phyloP scores from a whole-genome alignment of 1,140 invertebrate species.

The Trichonephila clavipes region DNA sequence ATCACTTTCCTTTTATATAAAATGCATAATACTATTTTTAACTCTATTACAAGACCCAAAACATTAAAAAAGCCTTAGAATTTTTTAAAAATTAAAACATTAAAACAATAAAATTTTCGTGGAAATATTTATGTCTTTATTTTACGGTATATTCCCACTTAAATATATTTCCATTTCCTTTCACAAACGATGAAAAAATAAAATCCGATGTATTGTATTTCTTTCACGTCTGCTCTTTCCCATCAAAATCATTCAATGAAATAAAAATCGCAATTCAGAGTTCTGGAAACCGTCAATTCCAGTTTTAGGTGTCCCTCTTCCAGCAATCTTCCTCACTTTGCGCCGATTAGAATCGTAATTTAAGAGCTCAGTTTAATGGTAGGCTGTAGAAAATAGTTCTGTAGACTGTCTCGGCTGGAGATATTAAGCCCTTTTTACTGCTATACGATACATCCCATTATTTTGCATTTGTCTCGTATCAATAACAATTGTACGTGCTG shows the following conservation, averaged over 20 bases:
- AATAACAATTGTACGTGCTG: not conserved
- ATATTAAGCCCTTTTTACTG: not conserved
- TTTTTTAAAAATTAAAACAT: too few species aligned
- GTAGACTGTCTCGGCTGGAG: not conserved
- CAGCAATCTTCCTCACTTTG: not conserved
- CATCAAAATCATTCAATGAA: not conserved
- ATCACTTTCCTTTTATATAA: too few species aligned
- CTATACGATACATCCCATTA: not conserved
- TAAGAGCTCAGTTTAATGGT: constrained; percentile 15
- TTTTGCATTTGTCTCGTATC: constrained; percentile 11
- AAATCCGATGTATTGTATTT: not conserved
- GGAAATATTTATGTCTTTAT: too few species aligned
- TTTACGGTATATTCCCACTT: too few species aligned
- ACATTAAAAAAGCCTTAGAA: too few species aligned
- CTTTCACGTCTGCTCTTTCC: not conserved
- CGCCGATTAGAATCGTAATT: constrained; percentile 30
- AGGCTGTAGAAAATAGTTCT: not conserved
- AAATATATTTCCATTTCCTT: too few species aligned
- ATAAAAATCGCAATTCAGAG: constrained; percentile 25
- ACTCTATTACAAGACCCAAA: too few species aligned
- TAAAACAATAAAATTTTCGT: too few species aligned
- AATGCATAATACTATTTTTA: too few species aligned
- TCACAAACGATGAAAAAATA: too few species aligned
- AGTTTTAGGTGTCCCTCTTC: not conserved
- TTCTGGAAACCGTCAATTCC: not conserved